Conservation (phyloP, 2,797 vertebrate species). For the Cottoperca gobio region DNA sequence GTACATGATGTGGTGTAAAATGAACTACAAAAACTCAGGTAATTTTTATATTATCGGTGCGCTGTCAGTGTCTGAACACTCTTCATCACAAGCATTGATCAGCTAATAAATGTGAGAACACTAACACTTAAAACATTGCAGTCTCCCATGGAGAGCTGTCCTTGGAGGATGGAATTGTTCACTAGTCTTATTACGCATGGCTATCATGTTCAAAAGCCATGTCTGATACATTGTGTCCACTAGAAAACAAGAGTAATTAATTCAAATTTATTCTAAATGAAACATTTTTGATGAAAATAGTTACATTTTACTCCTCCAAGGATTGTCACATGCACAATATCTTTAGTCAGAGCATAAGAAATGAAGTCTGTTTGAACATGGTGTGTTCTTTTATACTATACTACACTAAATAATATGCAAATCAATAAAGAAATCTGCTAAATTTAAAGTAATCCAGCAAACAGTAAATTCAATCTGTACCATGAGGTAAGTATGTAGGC, state of each 20-base stretch:
- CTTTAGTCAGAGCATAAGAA: neutral
- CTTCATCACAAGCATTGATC: slow-evolving; percentile 23
- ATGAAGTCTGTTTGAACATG: no score
- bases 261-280: neutral
- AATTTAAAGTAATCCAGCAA: neutral
- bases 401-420: no score
- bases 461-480: neutral
- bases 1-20: slow-evolving; percentile 27
- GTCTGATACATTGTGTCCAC: neutral
- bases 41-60: slow-evolving; percentile 20
- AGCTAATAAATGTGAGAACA: slow-evolving; percentile 40
- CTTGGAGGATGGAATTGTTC: slow-evolving; percentile 32
- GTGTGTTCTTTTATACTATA: no score
- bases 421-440: no score
- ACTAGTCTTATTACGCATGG: slow-evolving; percentile 25
- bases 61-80: slow-evolving; percentile 20
- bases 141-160: slow-evolving; percentile 32
- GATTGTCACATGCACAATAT: neutral
- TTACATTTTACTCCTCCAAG: neutral
- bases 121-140: slow-evolving; percentile 30
- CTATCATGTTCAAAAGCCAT: slow-evolving; percentile 25
- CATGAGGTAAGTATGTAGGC: slow-evolving; percentile 14
- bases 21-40: slow-evolving; percentile 26
- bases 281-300: neutral
- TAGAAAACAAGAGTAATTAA: slow-evolving; percentile 12